These are phyloP conservation scores for Rhipidura dahli DNA, from an alignment of 2,113 vertebrate species.

Conservation along the genomic window DNA sequence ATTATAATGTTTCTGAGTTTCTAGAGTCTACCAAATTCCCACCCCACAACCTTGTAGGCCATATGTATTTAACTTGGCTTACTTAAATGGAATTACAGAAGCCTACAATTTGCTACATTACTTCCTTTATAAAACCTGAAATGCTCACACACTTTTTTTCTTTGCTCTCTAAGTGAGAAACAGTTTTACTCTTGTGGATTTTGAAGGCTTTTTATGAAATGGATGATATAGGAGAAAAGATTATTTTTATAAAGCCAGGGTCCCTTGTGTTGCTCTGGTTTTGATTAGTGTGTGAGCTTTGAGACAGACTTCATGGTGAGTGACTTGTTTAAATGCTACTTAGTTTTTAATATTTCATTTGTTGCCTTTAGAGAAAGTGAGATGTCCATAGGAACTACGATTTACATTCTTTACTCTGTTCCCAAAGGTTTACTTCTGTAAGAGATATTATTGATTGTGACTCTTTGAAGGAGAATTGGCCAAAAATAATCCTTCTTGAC, in stretches of 20 bases:
- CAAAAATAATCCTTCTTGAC: slow-evolving; percentile 58
- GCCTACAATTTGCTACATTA: slow-evolving; percentile 20
- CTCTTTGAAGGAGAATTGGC: slow-evolving; percentile 45
- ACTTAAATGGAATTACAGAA: slow-evolving; percentile 24
- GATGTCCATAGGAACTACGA: slow-evolving; percentile 7
- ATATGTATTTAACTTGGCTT: slow-evolving; percentile 4
- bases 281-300: slow-evolving; percentile 35
- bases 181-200: slow-evolving; percentile 44
- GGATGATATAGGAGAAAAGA: slow-evolving; percentile 36
- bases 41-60: neutral
- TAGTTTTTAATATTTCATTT: slow-evolving; percentile 59
- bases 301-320: slow-evolving; percentile 24
- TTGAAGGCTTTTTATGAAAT: slow-evolving; percentile 55
- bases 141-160: neutral
- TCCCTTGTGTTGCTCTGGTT: slow-evolving; percentile 30
- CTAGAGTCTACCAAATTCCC: slow-evolving; percentile 8
- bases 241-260: slow-evolving; percentile 43
- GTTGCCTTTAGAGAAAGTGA: slow-evolving; percentile 49
- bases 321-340: slow-evolving; percentile 57
- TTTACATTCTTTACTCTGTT: neutral
- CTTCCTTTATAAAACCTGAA: slow-evolving; percentile 35
- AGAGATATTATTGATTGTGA: slow-evolving; percentile 47
- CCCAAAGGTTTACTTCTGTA: slow-evolving; percentile 29
- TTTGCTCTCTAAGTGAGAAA: neutral
- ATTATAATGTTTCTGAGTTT: neutral